Conservation (phyloP, 2,888 invertebrate genomes). For the Exocentrus adspersus region DNA sequence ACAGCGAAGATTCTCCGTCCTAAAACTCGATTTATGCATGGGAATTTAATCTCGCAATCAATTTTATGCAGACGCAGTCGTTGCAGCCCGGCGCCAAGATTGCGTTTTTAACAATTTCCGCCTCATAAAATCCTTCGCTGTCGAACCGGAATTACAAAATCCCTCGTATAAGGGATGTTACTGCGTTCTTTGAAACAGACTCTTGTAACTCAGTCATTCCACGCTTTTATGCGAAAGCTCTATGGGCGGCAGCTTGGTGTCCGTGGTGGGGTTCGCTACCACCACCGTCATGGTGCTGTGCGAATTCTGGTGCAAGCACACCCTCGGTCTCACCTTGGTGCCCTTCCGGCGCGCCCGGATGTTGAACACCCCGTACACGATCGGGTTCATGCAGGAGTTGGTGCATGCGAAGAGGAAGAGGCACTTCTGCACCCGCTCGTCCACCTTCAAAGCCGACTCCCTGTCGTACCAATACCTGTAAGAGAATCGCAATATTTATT, state of each 20-base stretch:
- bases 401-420: constrained; percentile 95
- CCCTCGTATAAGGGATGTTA: not conserved
- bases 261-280: constrained; percentile 48
- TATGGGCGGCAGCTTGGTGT: constrained; percentile 54
- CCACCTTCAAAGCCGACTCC: constrained; percentile 74
- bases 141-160: no score
- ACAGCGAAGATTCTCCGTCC: not conserved
- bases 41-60: not conserved
- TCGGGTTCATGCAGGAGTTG: constrained; percentile 96
- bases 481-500: no score
- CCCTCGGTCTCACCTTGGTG: constrained; percentile 61
- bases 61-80: not conserved
- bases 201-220: constrained; percentile 41
- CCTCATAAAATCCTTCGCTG: no score
- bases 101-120: no score
- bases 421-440: constrained; percentile 82
- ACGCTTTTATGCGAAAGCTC: constrained; percentile 56
- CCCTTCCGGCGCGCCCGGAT: constrained; percentile 68
- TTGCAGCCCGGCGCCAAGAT: no score
- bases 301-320: constrained; percentile 52
- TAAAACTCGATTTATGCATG: not conserved
- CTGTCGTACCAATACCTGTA: constrained; percentile 85
- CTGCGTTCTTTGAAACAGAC: not conserved
- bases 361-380: constrained; percentile 92
- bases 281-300: constrained; percentile 35